Evolutionary conservation across 92 coral and sea anemone species (phyloP).

Genomic region (Virgularia gustaviana): DNA sequence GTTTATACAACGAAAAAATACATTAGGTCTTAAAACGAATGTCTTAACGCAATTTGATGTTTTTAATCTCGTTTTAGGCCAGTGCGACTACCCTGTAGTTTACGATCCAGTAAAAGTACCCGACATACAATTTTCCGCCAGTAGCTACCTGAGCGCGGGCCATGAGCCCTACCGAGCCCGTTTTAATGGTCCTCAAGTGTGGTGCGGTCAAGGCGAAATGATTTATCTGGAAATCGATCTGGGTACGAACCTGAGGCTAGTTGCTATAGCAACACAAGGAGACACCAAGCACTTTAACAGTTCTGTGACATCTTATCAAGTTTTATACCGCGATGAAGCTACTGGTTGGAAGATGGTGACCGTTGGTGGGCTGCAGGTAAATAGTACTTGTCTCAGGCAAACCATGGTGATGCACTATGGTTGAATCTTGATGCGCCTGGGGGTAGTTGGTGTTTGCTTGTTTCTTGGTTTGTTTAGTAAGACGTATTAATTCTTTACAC

Average conservation of each 20-base stretch:
- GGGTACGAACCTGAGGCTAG: not conserved
- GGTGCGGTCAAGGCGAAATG: not conserved
- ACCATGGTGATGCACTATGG: no score
- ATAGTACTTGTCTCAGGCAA: not conserved
- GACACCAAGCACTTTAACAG: conserved; percentile 15
- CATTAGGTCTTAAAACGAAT: no score
- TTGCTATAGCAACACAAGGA: conserved; percentile 25
- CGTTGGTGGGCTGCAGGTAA: conserved; percentile 17
- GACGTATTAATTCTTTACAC: no score
- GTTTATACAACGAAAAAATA: not conserved
- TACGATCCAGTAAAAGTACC: conserved; percentile 1
- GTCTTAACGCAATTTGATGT: not conserved
- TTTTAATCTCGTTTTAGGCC: not conserved
- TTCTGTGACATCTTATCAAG: conserved; percentile 1
- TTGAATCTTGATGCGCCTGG: no score
- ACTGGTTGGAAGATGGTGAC: conserved; percentile 19
- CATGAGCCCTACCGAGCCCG: conserved; percentile 26
- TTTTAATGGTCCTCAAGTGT: not conserved
- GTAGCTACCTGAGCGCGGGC: not conserved
- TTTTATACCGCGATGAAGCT: conserved; percentile 7
- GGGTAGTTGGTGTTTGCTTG: no score
- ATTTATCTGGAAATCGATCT: conserved; percentile 8
- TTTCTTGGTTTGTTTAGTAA: no score
- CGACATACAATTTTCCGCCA: conserved; percentile 16
- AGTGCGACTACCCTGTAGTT: conserved; percentile 13